phyloP scores from a whole-genome alignment of 2,797 vertebrate genomes.

The Falco berigora region DNA sequence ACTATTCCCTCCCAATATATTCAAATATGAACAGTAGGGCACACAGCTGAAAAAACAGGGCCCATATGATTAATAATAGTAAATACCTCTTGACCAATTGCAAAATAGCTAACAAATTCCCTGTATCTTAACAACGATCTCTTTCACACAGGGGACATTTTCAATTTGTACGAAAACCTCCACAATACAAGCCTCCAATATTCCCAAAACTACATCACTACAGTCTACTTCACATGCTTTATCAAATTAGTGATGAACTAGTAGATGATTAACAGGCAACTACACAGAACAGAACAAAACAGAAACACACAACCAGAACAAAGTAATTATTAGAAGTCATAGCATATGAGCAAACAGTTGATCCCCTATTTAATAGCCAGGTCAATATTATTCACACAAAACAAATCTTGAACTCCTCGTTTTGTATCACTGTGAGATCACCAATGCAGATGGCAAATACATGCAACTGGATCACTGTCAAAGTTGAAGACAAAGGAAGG shows the following conservation, averaged over 20 bases:
- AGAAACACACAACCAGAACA: background rate
- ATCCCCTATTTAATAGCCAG: background rate
- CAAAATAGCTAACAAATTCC: background rate
- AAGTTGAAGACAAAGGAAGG: conserved; percentile 30
- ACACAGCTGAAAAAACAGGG: background rate
- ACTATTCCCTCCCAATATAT: background rate
- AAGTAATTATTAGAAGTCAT: background rate
- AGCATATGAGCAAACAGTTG: background rate
- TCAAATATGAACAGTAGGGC: background rate
- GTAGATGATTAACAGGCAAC: background rate
- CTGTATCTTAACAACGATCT: background rate
- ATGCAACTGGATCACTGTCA: conserved; percentile 18
- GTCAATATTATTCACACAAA: background rate
- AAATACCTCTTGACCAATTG: background rate
- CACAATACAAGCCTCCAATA: background rate
- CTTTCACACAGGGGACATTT: background rate
- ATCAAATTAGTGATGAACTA: background rate
- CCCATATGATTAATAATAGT: background rate
- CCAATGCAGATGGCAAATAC: conserved; percentile 9
- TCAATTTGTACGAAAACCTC: background rate
- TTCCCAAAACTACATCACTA: background rate
- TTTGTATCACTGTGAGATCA: background rate
- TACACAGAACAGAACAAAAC: background rate
- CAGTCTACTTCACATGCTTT: background rate
- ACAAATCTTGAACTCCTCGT: background rate